Percentiles rank a stretch among this genome's conserved stretches.
These are phyloP conservation scores for Mustelus asterias DNA, from an alignment of 2,113 vertebrate genomes.

Conservation along the genomic window DNA sequence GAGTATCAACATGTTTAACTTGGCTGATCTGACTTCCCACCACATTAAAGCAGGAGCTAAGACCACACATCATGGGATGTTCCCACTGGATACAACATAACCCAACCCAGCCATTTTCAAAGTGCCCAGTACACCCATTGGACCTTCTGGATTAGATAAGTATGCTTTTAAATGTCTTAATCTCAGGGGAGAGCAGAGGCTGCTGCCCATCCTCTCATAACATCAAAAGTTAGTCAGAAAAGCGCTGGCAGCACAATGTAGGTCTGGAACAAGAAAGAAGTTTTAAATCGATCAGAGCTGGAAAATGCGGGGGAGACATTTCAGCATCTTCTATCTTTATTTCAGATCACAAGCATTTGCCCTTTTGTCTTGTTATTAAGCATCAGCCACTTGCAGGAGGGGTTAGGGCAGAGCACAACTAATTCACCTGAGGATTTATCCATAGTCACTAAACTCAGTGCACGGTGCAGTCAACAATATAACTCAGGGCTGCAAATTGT, in stretches of 20 bases:
- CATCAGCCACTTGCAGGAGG: background rate
- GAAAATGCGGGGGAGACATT: background rate
- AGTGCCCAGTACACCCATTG: slow-evolving; percentile 12
- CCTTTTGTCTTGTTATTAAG: background rate
- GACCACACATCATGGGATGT: background rate
- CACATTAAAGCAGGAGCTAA: background rate
- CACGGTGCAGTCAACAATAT: background rate
- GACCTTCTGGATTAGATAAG: background rate
- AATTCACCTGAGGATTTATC: background rate
- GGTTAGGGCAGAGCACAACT: background rate
- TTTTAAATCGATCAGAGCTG: background rate
- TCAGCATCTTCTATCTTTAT: background rate
- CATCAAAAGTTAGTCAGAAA: background rate
- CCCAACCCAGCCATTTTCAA: background rate
- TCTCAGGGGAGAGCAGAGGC: background rate
- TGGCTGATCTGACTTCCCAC: background rate
- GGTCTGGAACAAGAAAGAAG: background rate
- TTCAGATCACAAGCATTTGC: background rate
- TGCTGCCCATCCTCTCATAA: background rate
- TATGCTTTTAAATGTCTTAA: background rate
- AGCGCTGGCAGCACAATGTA: background rate
- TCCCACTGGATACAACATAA: background rate
- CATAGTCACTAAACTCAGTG: background rate
- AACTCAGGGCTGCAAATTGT: background rate
- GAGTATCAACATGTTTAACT: background rate